Base-by-base conservation (phyloP, 2,797 vertebrate genomes). In the Cyclura pinguis region DNA sequence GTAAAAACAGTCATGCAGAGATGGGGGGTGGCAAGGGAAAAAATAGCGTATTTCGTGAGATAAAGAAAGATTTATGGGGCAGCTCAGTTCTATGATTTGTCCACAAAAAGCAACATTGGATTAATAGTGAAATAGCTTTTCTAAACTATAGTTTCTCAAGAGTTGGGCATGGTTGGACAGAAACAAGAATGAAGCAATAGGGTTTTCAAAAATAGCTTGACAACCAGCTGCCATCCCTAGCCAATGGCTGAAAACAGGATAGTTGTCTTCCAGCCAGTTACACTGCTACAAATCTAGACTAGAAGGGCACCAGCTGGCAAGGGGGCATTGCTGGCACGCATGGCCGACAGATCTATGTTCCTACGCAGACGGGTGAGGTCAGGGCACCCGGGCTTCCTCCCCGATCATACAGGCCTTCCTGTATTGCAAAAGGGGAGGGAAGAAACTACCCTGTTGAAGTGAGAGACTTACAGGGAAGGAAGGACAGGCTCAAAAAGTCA, bases 251-350 rank as follows among this genome's bases (percentile, higher is more conserved):
- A 72, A 81, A 55, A 64, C 55, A n/a, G 80, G 72, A 74, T 2
- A 47, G 20, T 16, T 67, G 67, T 82, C 42, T 87, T 57, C 89
- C 55, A 83, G 87, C 78, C 78, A 57, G 78, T 59, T 69, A 50
- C 38, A 55, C 50, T 1, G 38, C 74, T 83, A 57, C 22, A 69
- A 78, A 88, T 80, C 86, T 64, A 62, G 59, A 78, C 72, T 52
- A 80, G 80, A 83, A 80, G 90, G 35, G 72, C 84, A 86, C 38
- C 88, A 59, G 59, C 59, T 92, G 91, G 72, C 72, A 69, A 27
- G 35, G 77, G 8, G 77, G 59, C 62, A 22, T 24, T 69, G 47
- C 59, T 59, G 78, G 84, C 24, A 80, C 62, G n/a, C 42, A 62
- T 0, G 32, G 82, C 22, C 4, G 22, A 42, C 42, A 84, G n/a